Percentiles rank a stretch among this genome's conserved stretches.
These are phyloP conservation scores for Ascaphus truei DNA, from an alignment of 2,113 vertebrate genomes.

Conservation along the genomic window DNA sequence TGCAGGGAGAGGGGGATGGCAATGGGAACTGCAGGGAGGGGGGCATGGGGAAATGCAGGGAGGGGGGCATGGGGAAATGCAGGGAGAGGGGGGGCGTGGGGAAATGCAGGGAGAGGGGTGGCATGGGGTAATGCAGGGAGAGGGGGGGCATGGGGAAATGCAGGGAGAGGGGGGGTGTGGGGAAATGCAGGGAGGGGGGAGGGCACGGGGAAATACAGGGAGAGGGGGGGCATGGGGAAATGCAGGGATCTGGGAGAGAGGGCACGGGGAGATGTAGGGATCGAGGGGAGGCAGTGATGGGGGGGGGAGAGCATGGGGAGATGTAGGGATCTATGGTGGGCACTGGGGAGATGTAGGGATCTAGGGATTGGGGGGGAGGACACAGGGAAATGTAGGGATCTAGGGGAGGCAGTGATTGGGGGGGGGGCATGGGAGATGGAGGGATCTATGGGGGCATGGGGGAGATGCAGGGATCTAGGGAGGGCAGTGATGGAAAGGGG, in stretches of 20 bases:
- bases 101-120: neutral
- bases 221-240: no score
- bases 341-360: no score
- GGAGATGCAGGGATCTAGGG: neutral
- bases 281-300: neutral
- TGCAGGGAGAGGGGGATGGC: neutral
- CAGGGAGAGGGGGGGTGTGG: neutral
- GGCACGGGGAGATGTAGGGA: slow-evolving; percentile 11
- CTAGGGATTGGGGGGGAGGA: no score
- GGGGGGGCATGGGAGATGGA: no score
- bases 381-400: no score
- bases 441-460: neutral
- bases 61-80: no score
- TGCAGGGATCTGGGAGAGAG: no score
- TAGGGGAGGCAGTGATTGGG: no score
- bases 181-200: neutral
- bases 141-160: slow-evolving; percentile 22
- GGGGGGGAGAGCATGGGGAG: no score
- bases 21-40: slow-evolving; percentile 18
- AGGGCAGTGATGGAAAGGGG: slow-evolving; percentile 2
- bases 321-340: no score
- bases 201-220: neutral
- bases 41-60: slow-evolving; percentile 14
- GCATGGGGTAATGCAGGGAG: no score
- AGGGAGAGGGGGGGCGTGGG: neutral